Base-by-base conservation (phyloP, 35 echinoderm and acorn worm species). In the Hemicentrotus pulcherrimus region DNA sequence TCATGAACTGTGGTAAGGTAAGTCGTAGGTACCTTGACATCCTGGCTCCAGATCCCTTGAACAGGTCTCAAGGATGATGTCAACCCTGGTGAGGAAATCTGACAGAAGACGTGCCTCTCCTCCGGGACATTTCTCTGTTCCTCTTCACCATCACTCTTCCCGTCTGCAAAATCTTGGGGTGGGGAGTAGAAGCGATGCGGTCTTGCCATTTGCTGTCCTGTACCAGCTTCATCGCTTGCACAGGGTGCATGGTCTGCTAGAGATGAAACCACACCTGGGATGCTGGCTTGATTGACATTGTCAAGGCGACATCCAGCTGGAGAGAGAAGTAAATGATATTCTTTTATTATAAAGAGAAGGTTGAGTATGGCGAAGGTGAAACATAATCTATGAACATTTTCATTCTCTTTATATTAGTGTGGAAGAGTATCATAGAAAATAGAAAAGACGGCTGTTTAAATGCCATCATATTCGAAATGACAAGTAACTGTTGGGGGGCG, bases 1-100 rank as follows among this genome's bases (percentile, higher is more conserved):
- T 90, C 88, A 9, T 33, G 32, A 47, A 90, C 88, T n/a, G 88
- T 47, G 6, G 88, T 45, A 9, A 90, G 88, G 65, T 78, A 18
- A 78, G 65, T 78, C 19, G 7, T 7, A 8, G 65, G 65, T n/a
- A 18, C 65, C 32, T 47, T 90, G 9, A 22, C 31, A 16, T 47
- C 88, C 88, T 90, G 32, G 88, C 32, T 18, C 3, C 32, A 31
- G 88, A 90, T 13, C 31, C 88, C 88, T 47, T 90, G 88, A 4
- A 90, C 15, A 19, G 88, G 32, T 30, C 88, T 90, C 32, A 90
- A 15, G 88, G 88, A 28, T 0, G 88, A 4, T 28, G 65, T n/a
- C 24, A 28, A 28, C 65, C 65, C 65, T 45, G 88, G 91, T 47
- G 91, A 93, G 4, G 91, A 93, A n/a, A 93, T 93, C 91, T 93